These are phyloP conservation scores for Porphyrio hochstetteri DNA, from an alignment of 2,113 vertebrate species.

Conservation along the genomic window DNA sequence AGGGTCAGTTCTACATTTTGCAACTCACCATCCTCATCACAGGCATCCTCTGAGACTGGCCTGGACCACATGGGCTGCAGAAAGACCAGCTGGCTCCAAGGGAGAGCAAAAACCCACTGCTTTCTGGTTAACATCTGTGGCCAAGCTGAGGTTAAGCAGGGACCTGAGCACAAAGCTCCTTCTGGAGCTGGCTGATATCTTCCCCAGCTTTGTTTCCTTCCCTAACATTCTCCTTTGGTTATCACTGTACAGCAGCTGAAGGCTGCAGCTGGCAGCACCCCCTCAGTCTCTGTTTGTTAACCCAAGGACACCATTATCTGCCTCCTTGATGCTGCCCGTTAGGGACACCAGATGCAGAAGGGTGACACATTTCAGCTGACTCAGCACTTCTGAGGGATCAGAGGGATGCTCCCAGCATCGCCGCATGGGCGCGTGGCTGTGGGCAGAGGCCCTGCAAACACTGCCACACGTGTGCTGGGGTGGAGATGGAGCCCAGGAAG, in stretches of 20 bases:
- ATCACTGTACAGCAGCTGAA: neutral
- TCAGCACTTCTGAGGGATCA: neutral
- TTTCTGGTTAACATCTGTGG: neutral
- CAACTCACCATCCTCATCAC: constrained; percentile 28
- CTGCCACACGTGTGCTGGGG: neutral
- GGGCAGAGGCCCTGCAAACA: neutral
- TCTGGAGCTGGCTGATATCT: neutral
- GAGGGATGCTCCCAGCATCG: neutral
- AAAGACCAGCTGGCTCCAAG: neutral
- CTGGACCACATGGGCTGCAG: neutral
- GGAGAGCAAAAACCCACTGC: neutral
- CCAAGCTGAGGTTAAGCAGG: neutral
- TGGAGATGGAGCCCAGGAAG: rapidly evolving
- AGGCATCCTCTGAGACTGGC: neutral
- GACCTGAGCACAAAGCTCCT: neutral
- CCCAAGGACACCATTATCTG: neutral
- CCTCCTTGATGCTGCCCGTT: neutral
- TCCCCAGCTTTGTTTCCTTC: neutral
- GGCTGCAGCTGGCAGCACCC: neutral
- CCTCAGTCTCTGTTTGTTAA: rapidly evolving
- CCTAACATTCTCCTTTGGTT: neutral
- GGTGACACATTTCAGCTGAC: rapidly evolving
- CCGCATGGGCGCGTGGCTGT: neutral
- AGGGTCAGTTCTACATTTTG: constrained; percentile 52
- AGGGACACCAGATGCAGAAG: rapidly evolving